These are phyloP conservation scores for Philaethria dido DNA, from an alignment of 2,888 invertebrate species.

Conservation along the genomic window DNA sequence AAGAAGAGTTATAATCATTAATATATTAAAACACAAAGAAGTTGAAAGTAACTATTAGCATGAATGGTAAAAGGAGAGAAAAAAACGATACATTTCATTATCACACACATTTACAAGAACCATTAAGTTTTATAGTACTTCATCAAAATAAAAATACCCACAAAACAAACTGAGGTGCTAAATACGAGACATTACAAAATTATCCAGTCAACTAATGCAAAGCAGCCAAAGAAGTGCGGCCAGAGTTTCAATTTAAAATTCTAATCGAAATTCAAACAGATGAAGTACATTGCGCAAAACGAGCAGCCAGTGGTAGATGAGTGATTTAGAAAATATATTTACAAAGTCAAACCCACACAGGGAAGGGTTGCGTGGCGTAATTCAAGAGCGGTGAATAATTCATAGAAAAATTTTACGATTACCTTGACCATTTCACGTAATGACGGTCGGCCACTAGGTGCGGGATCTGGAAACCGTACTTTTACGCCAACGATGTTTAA, in stretches of 20 bases:
- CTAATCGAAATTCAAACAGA: slow-evolving; percentile 57
- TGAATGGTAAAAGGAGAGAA: neutral
- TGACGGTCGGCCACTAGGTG: slow-evolving; percentile 64
- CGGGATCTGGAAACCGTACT: slow-evolving; percentile 60
- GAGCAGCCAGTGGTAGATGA: slow-evolving; percentile 58
- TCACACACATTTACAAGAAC: neutral
- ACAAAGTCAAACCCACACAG: slow-evolving; percentile 76
- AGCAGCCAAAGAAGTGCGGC: slow-evolving; percentile 53
- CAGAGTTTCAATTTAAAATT: slow-evolving; percentile 56
- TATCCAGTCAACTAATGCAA: slow-evolving; percentile 37
- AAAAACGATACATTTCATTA: slow-evolving; percentile 11
- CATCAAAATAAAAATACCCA: slow-evolving; percentile 9
- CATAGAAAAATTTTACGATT: slow-evolving; percentile 72
- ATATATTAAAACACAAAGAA: slow-evolving; percentile 9
- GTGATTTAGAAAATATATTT: slow-evolving; percentile 75
- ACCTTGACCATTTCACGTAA: slow-evolving; percentile 83
- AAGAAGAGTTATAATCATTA: neutral
- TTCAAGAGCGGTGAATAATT: slow-evolving; percentile 75
- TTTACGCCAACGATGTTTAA: slow-evolving; percentile 60
- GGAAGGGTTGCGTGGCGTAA: slow-evolving; percentile 75
- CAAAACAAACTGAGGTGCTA: slow-evolving; percentile 15
- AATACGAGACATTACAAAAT: slow-evolving; percentile 29
- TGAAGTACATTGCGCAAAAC: slow-evolving; percentile 52
- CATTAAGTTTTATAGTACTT: neutral
- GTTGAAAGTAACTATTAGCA: slow-evolving; percentile 3